Evolutionary conservation across 2,113 vertebrate species (phyloP), one percentile per base, ranked within the genome.

Genomic region (Catagonus wagneri): DNA sequence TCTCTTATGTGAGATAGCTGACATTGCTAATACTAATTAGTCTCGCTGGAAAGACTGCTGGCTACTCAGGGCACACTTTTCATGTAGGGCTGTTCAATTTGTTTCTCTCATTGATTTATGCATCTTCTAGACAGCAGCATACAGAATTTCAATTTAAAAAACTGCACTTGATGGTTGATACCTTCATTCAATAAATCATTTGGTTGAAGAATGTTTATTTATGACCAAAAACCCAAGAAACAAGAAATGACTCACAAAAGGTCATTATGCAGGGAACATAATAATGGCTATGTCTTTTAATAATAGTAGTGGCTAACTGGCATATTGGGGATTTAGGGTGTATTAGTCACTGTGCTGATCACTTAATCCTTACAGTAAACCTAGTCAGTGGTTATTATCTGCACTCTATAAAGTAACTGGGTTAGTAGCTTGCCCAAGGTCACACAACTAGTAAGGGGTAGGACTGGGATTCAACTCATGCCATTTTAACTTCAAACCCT

Each of bases 391-490:
- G 58, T 75, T 76, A 89, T 95, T 96, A 94, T 88, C 58, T 90
- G 32, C 61, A 85, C 32, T 81, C 84, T n/a, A 91, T 79, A 84
- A 95, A 34, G 61, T 78, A 79, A 92, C 69, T 92, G 80, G 89
- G 88, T 94, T 96, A 96, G 93, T 61, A 79, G 68, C 92, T 94
- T 89, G 89, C 52, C 68, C 92, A 92, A 89, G 96, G 92, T 96
- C 90, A 90, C 44, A 25, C 76, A 74, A 71, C 58, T 85, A 3
- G n/a, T 39, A 74, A 83, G 50, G 56, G 63, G 52, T 19, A 44
- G 85, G n/a, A 60, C 6, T 32, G 23, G 63, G 39, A 39, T 56
- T 72, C 19, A 63, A 0, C 66, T 69, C 27, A 2, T 0, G 56
- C 19, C n/a, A 12, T 76, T 80, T 87, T 32, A 6, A 54, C 71